Conservation (phyloP, 2,888 invertebrate genomes). For the Dione juno region DNA sequence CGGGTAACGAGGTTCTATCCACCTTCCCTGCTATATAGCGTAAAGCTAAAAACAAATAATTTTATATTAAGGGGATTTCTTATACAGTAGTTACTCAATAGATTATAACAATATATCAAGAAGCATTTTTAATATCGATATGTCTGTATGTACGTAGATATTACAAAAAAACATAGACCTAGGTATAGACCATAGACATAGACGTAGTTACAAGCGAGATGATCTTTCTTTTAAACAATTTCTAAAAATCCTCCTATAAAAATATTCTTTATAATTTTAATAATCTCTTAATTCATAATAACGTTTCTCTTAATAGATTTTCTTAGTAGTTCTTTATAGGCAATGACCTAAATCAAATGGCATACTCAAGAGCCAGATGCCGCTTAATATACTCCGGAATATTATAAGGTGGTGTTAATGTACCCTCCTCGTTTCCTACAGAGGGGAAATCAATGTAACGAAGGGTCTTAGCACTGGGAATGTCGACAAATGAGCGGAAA, state of each 20-base stretch:
- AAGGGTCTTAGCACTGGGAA: conserved; percentile 18
- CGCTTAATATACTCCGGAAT: conserved; percentile 36
- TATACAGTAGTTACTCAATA: no score
- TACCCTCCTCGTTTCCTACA: conserved; percentile 23
- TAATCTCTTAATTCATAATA: conserved; percentile 11
- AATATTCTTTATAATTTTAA: conserved; percentile 9
- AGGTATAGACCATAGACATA: no score
- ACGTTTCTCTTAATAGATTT: not conserved
- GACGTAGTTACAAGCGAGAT: no score
- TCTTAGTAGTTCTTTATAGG: conserved; percentile 16
- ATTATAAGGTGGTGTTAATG: conserved; percentile 26
- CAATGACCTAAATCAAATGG: conserved; percentile 40
- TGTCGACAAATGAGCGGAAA: conserved; percentile 7
- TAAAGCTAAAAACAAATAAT: no score
- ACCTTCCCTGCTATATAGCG: no score
- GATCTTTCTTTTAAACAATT: not conserved
- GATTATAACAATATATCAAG: no score
- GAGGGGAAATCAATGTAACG: conserved; percentile 38
- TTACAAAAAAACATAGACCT: no score
- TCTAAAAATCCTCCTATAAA: not conserved
- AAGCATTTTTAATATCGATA: no score
- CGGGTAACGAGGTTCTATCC: no score
- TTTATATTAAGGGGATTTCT: no score
- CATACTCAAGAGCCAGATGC: conserved; percentile 40
- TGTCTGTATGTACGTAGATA: no score